Percentiles rank a stretch among this genome's conserved stretches.
Conservation (phyloP, 2,797 vertebrate genomes). For the Nannoperca obscura region DNA sequence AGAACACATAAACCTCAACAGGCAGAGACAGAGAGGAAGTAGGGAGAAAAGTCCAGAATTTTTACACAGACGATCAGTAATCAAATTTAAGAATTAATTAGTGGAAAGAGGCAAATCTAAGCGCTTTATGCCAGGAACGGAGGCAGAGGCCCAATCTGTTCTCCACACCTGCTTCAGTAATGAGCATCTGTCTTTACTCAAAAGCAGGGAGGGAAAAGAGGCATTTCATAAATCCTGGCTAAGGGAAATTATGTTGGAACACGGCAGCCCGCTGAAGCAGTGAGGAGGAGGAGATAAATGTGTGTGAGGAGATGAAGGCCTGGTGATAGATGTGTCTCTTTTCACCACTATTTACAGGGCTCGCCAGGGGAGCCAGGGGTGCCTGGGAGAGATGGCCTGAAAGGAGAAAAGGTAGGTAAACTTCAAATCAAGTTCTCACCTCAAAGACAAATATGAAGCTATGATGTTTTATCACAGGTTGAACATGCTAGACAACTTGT, state of each 20-base stretch:
- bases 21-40: constrained; percentile 58
- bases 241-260: constrained; percentile 81
- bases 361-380: constrained; percentile 88
- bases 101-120: constrained; percentile 82
- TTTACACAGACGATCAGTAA: constrained; percentile 83
- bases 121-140: constrained; percentile 76
- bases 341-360: constrained; percentile 88
- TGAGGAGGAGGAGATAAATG: constrained; percentile 79
- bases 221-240: constrained; percentile 84
- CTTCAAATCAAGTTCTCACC: constrained; percentile 73
- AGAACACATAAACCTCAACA: constrained; percentile 68
- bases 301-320: constrained; percentile 78
- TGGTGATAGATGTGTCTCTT: constrained; percentile 81
- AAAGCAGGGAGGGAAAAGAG: constrained; percentile 80
- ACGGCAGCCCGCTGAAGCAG: constrained; percentile 73
- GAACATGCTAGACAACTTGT: constrained; percentile 63
- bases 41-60: constrained; percentile 58
- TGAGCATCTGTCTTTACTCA: constrained; percentile 87
- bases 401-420: constrained; percentile 94
- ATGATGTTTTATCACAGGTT: constrained; percentile 73
- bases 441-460: constrained; percentile 66
- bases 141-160: constrained; percentile 86
- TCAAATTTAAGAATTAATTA: constrained; percentile 88
- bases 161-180: constrained; percentile 85
- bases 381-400: constrained; percentile 90